Conservation (phyloP, 1,140 invertebrate genomes). For the Tyrophagus putrescentiae region DNA sequence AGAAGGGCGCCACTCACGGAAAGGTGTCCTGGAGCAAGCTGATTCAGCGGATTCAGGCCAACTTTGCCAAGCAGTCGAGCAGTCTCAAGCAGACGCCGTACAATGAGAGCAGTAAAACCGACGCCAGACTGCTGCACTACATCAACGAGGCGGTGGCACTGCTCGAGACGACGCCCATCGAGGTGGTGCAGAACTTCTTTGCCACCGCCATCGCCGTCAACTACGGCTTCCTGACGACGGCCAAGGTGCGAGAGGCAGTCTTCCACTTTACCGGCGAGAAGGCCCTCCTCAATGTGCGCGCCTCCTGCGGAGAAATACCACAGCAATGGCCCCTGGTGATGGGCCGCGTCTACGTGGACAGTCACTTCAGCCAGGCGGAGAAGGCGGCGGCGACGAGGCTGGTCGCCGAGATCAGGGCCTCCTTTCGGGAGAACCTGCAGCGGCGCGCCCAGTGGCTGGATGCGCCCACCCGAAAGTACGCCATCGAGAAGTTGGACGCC, state of each 20-base stretch:
- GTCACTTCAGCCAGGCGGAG: not conserved
- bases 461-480: not conserved
- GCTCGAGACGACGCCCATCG: not conserved
- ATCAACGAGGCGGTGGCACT: not conserved
- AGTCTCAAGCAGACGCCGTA: not conserved
- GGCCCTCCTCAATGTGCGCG: not conserved
- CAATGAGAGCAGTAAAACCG: not conserved
- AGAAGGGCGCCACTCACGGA: not conserved
- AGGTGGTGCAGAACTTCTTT: conserved; percentile 13
- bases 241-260: conserved; percentile 19
- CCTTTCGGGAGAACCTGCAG: not conserved
- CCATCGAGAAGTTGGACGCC: not conserved
- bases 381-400: not conserved
- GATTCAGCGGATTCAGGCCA: too few relatives aligned
- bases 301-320: not conserved
- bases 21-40: not conserved
- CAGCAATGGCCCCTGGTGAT: not conserved
- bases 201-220: conserved; percentile 31
- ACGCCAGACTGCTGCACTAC: not conserved
- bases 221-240: conserved; percentile 32
- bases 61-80: not conserved
- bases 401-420: not conserved
- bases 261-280: not conserved
- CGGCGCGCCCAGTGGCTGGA: not conserved
- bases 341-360: not conserved